Evolutionary conservation across 2,888 invertebrate species (phyloP).

Genomic region (Spodoptera picta): DNA sequence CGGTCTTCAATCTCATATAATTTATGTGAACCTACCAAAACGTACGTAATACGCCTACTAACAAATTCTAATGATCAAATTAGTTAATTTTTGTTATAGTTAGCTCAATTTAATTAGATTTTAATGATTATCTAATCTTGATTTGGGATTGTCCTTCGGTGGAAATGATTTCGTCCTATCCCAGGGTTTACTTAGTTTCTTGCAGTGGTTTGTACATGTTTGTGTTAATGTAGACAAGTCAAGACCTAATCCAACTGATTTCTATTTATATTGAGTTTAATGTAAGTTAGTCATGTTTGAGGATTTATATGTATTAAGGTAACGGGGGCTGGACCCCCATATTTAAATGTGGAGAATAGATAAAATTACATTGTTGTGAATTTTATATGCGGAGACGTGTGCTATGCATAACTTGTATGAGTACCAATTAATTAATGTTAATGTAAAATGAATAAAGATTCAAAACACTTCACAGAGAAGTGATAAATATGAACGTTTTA

Average conservation of each 20-base stretch:
- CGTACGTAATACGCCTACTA: constrained; percentile 68
- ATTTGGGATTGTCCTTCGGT: constrained; percentile 23
- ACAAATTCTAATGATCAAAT: constrained; percentile 68
- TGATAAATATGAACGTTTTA: constrained; percentile 48
- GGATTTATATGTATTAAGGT: constrained; percentile 69
- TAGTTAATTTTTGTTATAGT: constrained; percentile 58
- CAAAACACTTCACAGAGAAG: constrained; percentile 62
- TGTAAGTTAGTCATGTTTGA: constrained; percentile 68
- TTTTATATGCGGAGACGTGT: constrained; percentile 78
- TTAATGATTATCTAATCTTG: constrained; percentile 41
- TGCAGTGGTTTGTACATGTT: constrained; percentile 19
- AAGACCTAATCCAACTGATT: constrained; percentile 63
- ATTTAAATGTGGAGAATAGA: constrained; percentile 71
- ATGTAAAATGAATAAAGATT: constrained; percentile 69
- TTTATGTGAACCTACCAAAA: constrained; percentile 64
- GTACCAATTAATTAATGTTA: constrained; percentile 77
- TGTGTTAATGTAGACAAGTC: constrained; percentile 52
- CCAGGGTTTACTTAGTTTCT: constrained; percentile 13
- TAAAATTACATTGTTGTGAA: constrained; percentile 78
- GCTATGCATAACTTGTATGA: constrained; percentile 69
- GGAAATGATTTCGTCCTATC: constrained; percentile 12
- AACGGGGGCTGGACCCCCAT: constrained; percentile 85
- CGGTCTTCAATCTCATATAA: constrained; percentile 82
- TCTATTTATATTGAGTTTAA: constrained; percentile 58
- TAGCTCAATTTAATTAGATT: constrained; percentile 59